These are phyloP conservation scores for Drosophila tripunctata DNA, from an alignment of 2,888 invertebrate species.

Conservation along the genomic window DNA sequence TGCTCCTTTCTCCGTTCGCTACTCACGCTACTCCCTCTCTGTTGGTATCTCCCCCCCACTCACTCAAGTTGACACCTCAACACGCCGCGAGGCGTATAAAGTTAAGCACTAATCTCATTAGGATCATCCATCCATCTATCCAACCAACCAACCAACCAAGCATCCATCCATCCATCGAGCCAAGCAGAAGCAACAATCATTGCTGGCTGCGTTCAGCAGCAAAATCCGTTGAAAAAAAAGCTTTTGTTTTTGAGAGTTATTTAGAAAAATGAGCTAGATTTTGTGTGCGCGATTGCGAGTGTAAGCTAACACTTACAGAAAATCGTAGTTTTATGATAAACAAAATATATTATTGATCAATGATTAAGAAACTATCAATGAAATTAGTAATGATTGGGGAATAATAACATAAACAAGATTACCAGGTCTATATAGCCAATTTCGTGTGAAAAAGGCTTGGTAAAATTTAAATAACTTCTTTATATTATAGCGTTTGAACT, in stretches of 20 bases:
- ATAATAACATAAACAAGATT: too few relatives aligned
- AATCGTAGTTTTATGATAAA: too few relatives aligned
- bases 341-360: too few relatives aligned
- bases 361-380: too few relatives aligned
- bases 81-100: constrained; percentile 69
- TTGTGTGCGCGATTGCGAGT: too few relatives aligned
- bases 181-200: constrained; percentile 29
- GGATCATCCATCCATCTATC: constrained; percentile 63
- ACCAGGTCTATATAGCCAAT: too few relatives aligned
- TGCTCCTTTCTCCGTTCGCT: background rate
- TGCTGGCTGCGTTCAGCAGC: background rate
- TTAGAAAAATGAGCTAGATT: background rate
- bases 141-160: background rate
- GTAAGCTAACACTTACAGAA: too few relatives aligned
- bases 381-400: too few relatives aligned
- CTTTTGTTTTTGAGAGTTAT: background rate
- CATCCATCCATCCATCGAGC: background rate
- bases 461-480: too few relatives aligned
- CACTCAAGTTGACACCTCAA: constrained; percentile 12
- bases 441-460: too few relatives aligned
- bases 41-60: too few relatives aligned
- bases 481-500: too few relatives aligned
- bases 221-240: background rate
- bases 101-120: constrained; percentile 82
- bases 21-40: background rate